Evolutionary conservation across 30 jellyfish, hydroid and myxozoan species (phyloP).

Genomic region (Calvadosia cruxmelitensis): DNA sequence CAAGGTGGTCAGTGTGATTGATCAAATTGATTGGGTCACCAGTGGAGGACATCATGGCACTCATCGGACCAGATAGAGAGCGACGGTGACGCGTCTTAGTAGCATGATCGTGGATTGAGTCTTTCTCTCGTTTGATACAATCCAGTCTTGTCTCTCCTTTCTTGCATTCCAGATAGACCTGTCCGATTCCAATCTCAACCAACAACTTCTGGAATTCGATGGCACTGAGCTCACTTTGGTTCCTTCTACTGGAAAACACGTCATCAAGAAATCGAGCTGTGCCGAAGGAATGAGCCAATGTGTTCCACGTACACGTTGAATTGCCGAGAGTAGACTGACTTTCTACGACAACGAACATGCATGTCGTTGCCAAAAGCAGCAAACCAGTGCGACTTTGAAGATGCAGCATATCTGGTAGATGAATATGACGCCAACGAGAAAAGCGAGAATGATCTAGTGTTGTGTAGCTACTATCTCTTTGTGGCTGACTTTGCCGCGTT

Average conservation of each 20-base stretch:
- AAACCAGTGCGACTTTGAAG: too few relatives aligned
- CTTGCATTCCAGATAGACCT: background rate
- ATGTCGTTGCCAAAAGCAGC: too few relatives aligned
- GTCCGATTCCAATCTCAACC: background rate
- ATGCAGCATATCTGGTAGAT: too few relatives aligned
- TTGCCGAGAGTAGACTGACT: too few relatives aligned
- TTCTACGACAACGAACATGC: too few relatives aligned
- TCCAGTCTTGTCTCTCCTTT: background rate
- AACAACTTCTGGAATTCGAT: background rate
- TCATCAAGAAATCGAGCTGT: background rate
- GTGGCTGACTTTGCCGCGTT: too few relatives aligned
- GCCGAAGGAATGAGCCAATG: too few relatives aligned
- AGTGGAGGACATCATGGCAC: too few relatives aligned
- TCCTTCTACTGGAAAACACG: background rate
- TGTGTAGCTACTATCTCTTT: too few relatives aligned
- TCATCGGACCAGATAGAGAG: background rate
- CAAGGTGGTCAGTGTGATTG: background rate
- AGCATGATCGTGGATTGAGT: background rate
- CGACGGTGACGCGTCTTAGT: background rate
- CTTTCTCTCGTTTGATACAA: background rate
- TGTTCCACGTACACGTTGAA: too few relatives aligned
- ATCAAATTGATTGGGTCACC: background rate
- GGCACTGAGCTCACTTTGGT: background rate
- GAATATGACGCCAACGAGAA: too few relatives aligned
- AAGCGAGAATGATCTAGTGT: too few relatives aligned